Conservation (phyloP, 1,140 invertebrate species). For the Lepidotrigona ventralis region DNA sequence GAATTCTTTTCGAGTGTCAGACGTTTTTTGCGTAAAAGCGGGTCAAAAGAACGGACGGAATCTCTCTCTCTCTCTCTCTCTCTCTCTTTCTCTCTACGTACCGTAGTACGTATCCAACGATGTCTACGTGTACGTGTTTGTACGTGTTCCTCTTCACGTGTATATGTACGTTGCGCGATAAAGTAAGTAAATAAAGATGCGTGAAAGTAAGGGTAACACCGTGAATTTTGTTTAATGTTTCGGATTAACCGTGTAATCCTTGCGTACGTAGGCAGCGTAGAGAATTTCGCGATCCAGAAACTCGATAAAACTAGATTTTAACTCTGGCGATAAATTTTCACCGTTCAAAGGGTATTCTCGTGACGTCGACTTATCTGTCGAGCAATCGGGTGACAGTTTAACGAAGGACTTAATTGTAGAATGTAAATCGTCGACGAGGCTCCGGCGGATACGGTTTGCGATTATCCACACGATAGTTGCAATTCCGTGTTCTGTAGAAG, state of each 20-base stretch:
- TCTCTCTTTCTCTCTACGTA: background rate
- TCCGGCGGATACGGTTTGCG: conserved; percentile 14
- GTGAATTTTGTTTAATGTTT: background rate
- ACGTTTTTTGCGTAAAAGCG: conserved; percentile 13
- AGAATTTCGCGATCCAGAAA: background rate
- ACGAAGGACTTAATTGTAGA: conserved; percentile 47
- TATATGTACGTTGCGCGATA: background rate
- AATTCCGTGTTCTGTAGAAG: too few species aligned
- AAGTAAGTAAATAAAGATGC: too few species aligned
- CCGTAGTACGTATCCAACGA: background rate
- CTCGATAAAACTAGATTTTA: conserved; percentile 31
- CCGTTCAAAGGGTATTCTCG: background rate
- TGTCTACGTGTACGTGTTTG: background rate
- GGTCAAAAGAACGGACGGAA: conserved; percentile 2
- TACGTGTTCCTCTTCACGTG: too few species aligned
- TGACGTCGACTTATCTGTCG: conserved; percentile 39
- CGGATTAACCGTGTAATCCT: background rate
- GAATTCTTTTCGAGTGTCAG: conserved; percentile 26
- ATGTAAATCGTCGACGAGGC: conserved; percentile 16
- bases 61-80: background rate
- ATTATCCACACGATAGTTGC: background rate
- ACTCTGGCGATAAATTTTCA: conserved; percentile 46
- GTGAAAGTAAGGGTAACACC: background rate
- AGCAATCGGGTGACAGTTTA: conserved; percentile 47
- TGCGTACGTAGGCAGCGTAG: too few species aligned